These are phyloP conservation scores for Bedellia somnulentella DNA, from an alignment of 2,888 invertebrate genomes.

Conservation along the genomic window DNA sequence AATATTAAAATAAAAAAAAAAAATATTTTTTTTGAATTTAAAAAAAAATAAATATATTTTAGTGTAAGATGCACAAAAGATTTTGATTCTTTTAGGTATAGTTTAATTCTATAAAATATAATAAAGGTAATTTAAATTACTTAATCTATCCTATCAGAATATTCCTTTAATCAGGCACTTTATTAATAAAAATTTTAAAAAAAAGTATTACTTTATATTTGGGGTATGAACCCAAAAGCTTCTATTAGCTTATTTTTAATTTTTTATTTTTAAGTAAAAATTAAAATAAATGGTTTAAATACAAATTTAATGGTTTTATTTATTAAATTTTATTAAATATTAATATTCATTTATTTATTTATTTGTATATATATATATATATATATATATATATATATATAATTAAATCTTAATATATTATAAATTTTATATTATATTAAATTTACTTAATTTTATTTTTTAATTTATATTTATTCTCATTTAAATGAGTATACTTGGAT, in stretches of 20 bases:
- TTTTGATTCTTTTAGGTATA: conserved; percentile 64
- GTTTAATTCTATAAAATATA: conserved; percentile 66
- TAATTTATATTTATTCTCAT: conserved; percentile 10
- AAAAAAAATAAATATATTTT: conserved; percentile 53
- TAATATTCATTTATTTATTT: conserved; percentile 16
- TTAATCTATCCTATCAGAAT: conserved; percentile 48
- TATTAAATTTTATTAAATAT: conserved; percentile 7
- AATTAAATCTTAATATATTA: conserved; percentile 9
- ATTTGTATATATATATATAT: conserved; percentile 15
- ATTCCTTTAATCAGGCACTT: conserved; percentile 51
- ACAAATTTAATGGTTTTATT: conserved; percentile 15
- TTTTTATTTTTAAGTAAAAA: conserved; percentile 15
- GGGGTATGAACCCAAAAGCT: conserved; percentile 68
- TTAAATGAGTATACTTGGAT: too few relatives aligned
- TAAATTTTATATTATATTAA: conserved; percentile 12
- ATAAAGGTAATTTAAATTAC: conserved; percentile 52
- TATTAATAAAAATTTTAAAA: conserved; percentile 53
- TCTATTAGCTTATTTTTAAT: conserved; percentile 55
- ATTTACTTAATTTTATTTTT: conserved; percentile 10
- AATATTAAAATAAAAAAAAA: conserved; percentile 52
- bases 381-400: conserved; percentile 11
- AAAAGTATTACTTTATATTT: conserved; percentile 49
- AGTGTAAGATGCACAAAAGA: conserved; percentile 64
- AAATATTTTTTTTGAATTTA: conserved; percentile 54
- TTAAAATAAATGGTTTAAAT: conserved; percentile 19